A percentile compares a stretch with the other conserved stretches of the same genome.
These are phyloP conservation scores for Drosophila subsilvestris DNA, from an alignment of 2,888 invertebrate species.

Conservation along the genomic window DNA sequence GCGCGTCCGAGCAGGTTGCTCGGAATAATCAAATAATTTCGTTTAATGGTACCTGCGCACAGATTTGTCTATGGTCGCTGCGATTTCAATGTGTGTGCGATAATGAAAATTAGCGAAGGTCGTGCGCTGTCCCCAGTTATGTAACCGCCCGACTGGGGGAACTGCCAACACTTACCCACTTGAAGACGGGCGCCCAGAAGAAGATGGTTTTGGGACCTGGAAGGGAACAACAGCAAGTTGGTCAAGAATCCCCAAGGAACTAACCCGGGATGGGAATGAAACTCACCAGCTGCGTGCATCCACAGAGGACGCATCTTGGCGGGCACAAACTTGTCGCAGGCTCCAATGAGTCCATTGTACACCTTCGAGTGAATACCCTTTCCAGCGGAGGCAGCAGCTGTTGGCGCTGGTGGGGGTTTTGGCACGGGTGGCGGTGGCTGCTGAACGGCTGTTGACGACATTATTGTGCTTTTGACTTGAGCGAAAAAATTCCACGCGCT, in stretches of 20 bases:
- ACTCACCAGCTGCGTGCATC: slow-evolving; percentile 97
- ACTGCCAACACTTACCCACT: slow-evolving; percentile 92
- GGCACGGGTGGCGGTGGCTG: slow-evolving; percentile 58
- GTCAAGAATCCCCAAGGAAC: no score
- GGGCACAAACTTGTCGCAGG: slow-evolving; percentile 92
- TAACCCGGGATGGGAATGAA: not conserved
- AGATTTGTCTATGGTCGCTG: slow-evolving; percentile 37
- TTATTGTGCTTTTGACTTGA: slow-evolving; percentile 44
- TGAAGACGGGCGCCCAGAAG: slow-evolving; percentile 99
- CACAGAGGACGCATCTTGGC: slow-evolving; percentile 93
- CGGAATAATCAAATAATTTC: slow-evolving; percentile 43
- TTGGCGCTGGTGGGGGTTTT: slow-evolving; percentile 49
- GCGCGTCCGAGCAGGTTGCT: slow-evolving; percentile 6
- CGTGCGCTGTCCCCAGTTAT: slow-evolving; percentile 57
- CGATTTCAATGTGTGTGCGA: slow-evolving; percentile 49
- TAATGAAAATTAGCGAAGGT: slow-evolving; percentile 72
- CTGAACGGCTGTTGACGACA: slow-evolving; percentile 67
- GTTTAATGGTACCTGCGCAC: slow-evolving; percentile 42
- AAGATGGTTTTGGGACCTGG: slow-evolving; percentile 98
- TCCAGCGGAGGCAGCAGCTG: slow-evolving; percentile 58
- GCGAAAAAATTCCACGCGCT: slow-evolving; percentile 41
- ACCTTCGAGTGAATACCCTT: slow-evolving; percentile 77
- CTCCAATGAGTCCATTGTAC: slow-evolving; percentile 81
- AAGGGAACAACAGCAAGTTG: slow-evolving; percentile 64
- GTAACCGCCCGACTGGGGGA: slow-evolving; percentile 45